Conservation (phyloP, 2,888 invertebrate genomes). For the Leucophenga maculata region DNA sequence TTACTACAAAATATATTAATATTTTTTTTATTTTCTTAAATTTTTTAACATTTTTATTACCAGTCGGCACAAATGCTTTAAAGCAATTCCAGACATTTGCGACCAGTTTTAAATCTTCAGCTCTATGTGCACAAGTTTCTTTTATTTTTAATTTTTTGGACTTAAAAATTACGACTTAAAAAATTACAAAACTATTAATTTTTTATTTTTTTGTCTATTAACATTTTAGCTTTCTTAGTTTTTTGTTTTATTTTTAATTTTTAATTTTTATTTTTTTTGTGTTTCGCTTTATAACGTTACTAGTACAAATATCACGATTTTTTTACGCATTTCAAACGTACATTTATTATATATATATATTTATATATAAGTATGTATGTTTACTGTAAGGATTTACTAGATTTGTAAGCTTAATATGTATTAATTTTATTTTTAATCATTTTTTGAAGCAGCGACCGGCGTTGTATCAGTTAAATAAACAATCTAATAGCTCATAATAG, state of each 20-base stretch:
- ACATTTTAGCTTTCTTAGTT: slow-evolving; percentile 24
- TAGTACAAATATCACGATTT: slow-evolving; percentile 70
- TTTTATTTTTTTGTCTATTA: slow-evolving; percentile 31
- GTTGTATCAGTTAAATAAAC: no score
- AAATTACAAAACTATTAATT: slow-evolving; percentile 30
- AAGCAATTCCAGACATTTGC: slow-evolving; percentile 32
- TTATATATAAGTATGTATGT: neutral
- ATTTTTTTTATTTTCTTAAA: neutral
- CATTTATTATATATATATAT: neutral
- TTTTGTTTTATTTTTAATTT: slow-evolving; percentile 32
- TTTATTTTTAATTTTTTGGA: slow-evolving; percentile 28
- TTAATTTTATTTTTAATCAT: slow-evolving; percentile 16
- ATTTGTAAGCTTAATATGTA: neutral
- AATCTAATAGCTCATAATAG: no score
- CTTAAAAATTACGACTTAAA: slow-evolving; percentile 36
- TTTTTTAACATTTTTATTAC: neutral
- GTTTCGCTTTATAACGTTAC: slow-evolving; percentile 51
- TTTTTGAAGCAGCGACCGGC: slow-evolving; percentile 3
- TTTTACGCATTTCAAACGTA: slow-evolving; percentile 39
- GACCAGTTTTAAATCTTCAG: slow-evolving; percentile 23
- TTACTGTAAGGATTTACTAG: neutral
- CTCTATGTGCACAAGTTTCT: slow-evolving; percentile 16
- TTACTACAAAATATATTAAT: no score
- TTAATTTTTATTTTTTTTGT: slow-evolving; percentile 20
- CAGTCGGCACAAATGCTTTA: slow-evolving; percentile 7